These are phyloP conservation scores for Zaprionus lineosus DNA, from an alignment of 2,888 invertebrate genomes.

Conservation along the genomic window DNA sequence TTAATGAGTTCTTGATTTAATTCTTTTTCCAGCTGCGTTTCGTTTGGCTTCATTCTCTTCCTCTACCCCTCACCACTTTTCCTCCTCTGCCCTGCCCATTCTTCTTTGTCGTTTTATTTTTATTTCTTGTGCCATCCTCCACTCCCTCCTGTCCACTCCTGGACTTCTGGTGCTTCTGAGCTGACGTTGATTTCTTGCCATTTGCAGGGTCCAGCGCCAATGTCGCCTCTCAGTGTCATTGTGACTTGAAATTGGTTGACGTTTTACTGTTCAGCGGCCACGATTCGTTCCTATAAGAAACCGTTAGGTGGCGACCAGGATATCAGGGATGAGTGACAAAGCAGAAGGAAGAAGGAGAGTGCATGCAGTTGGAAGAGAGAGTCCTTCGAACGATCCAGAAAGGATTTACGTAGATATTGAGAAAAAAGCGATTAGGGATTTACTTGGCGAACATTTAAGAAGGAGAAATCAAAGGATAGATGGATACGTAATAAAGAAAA, in stretches of 20 bases:
- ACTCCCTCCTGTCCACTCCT: slow-evolving; percentile 2
- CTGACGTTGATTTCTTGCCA: slow-evolving; percentile 76
- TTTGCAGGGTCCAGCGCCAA: slow-evolving; percentile 64
- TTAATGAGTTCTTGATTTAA: slow-evolving; percentile 82
- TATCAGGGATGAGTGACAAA: no score
- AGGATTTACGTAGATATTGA: no score
- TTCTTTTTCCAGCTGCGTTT: slow-evolving; percentile 75
- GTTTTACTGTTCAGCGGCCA: slow-evolving; percentile 26
- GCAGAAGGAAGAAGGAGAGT: no score
- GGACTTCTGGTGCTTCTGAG: slow-evolving; percentile 30
- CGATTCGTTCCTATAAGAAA: not conserved
- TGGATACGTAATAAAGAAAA: no score
- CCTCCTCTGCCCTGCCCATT: no score
- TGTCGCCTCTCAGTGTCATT: slow-evolving; percentile 63
- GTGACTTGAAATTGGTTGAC: slow-evolving; percentile 63
- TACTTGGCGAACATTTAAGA: no score
- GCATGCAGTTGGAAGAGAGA: no score
- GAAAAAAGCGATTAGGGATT: no score
- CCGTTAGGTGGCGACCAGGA: not conserved
- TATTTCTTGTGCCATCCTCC: not conserved
- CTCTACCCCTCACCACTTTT: not conserved
- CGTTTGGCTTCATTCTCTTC: slow-evolving; percentile 61
- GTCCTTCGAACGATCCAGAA: no score
- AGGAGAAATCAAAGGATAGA: not conserved
- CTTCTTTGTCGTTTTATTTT: not conserved